Conservation (phyloP, 2,888 invertebrate species). For the Plusia festucae region DNA sequence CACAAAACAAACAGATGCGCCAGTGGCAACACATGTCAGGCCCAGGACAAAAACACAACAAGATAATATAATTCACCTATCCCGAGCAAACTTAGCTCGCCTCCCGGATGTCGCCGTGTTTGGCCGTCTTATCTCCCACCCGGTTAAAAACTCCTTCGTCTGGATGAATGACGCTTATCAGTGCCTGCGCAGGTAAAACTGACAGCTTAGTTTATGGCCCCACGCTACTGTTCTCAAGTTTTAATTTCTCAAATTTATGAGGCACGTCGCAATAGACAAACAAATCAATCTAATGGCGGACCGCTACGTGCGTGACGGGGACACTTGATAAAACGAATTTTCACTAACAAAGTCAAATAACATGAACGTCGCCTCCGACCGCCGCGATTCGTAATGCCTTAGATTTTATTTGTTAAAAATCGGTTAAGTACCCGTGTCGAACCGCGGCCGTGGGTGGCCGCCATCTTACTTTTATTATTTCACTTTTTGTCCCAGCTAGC, state of each 20-base stretch:
- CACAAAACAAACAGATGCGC: constrained; percentile 61
- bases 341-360: constrained; percentile 78
- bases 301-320: constrained; percentile 61
- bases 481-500: constrained; percentile 85
- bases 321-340: constrained; percentile 73
- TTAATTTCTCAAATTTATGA: constrained; percentile 59
- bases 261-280: constrained; percentile 39
- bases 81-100: constrained; percentile 69
- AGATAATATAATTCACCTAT: constrained; percentile 61
- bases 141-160: constrained; percentile 61
- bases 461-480: constrained; percentile 85
- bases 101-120: constrained; percentile 83
- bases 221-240: constrained; percentile 74
- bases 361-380: constrained; percentile 75
- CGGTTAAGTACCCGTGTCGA: constrained; percentile 90
- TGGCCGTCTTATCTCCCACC: constrained; percentile 75
- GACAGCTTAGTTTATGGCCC: constrained; percentile 75
- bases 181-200: constrained; percentile 68
- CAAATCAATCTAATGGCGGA: constrained; percentile 51
- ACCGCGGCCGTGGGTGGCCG: constrained; percentile 87
- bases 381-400: constrained; percentile 88
- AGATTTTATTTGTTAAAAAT: constrained; percentile 90
- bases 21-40: constrained; percentile 68
- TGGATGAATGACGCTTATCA: constrained; percentile 82
- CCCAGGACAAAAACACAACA: constrained; percentile 60